These are phyloP conservation scores for Arnoldichthys spilopterus DNA, from an alignment of 2,797 vertebrate species.

Conservation along the genomic window DNA sequence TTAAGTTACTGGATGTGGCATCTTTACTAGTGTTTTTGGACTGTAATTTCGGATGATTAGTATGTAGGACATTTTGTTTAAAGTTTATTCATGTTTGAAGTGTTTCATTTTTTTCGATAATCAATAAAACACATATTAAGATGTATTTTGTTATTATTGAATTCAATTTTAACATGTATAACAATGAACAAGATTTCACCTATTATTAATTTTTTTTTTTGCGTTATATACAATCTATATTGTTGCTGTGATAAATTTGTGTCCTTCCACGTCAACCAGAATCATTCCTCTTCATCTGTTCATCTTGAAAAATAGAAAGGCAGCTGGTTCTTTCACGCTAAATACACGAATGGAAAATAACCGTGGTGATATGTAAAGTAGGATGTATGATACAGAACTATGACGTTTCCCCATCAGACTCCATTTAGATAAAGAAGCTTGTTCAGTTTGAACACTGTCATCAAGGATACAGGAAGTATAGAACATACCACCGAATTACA, in stretches of 20 bases:
- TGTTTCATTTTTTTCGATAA: constrained; percentile 29
- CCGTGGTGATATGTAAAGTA: no score
- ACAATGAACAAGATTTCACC: not conserved
- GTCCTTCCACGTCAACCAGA: no score
- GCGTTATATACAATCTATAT: not conserved
- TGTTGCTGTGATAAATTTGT: no score
- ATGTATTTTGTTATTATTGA: constrained; percentile 8
- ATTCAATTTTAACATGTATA: not conserved
- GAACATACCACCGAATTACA: not conserved
- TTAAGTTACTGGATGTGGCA: constrained; percentile 4
- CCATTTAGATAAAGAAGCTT: not conserved
- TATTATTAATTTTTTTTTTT: not conserved
- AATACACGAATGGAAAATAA: not conserved
- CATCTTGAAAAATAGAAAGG: no score
- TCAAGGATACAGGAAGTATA: constrained; percentile 4
- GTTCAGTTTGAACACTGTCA: not conserved
- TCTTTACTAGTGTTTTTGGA: not conserved
- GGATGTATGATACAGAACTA: not conserved
- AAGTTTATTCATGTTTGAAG: constrained; percentile 39
- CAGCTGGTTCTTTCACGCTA: no score
- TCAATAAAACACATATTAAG: constrained; percentile 34
- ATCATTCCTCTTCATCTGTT: no score
- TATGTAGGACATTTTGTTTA: constrained; percentile 9
- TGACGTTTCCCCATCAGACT: not conserved
- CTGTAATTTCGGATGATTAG: constrained; percentile 6